A percentile compares a stretch with the other conserved stretches of the same genome.
phyloP scores from a whole-genome alignment of 1,140 invertebrate species.

The Vanessa atalanta region DNA sequence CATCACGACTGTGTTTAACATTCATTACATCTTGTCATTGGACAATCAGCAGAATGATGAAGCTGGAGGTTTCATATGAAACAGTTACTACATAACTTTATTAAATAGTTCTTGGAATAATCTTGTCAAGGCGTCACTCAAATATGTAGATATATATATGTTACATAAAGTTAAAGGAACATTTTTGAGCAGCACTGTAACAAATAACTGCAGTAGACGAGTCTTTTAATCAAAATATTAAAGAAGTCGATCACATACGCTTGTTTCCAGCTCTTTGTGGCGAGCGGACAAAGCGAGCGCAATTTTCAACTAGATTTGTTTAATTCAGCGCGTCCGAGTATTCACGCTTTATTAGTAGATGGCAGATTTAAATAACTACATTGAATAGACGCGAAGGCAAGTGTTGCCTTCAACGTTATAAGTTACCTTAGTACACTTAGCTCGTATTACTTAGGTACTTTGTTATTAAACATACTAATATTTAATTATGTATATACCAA shows the following conservation, averaged over 20 bases:
- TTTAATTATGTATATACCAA: too few species aligned
- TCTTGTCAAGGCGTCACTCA: too few species aligned
- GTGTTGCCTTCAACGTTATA: neutral
- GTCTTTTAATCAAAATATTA: neutral
- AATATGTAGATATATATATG: too few species aligned
- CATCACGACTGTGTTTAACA: too few species aligned
- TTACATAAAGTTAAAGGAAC: too few species aligned
- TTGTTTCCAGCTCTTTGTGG: neutral
- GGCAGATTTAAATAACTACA: conserved; percentile 14
- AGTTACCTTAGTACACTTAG: neutral
- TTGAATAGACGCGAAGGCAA: neutral
- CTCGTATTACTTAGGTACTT: neutral
- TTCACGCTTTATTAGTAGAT: conserved; percentile 20
- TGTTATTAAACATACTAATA: too few species aligned
- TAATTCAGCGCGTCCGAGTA: conserved; percentile 13
- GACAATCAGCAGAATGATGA: too few species aligned
- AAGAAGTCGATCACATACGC: neutral
- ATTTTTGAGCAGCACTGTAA: too few species aligned
- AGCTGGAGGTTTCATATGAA: too few species aligned
- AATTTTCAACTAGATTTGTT: conserved; percentile 14
- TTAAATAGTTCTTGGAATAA: too few species aligned
- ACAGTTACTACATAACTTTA: too few species aligned
- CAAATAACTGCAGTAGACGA: neutral
- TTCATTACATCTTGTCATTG: too few species aligned
- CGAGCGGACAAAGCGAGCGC: neutral